Percentiles rank a stretch among this genome's conserved stretches.
phyloP scores from a whole-genome alignment of 2,888 invertebrate genomes.

The Caenorhabditis zanzibari region DNA sequence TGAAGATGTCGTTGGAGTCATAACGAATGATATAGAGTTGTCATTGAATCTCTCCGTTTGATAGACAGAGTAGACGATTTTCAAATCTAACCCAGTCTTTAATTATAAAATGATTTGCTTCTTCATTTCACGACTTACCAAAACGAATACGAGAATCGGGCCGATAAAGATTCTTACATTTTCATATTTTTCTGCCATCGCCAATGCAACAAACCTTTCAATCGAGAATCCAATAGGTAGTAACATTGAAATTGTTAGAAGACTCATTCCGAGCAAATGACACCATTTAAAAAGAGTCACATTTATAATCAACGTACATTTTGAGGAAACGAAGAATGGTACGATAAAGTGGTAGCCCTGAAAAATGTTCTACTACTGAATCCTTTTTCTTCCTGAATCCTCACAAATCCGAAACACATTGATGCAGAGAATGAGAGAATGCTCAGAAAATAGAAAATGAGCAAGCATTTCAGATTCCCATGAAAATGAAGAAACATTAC shows the following conservation, averaged over 20 bases:
- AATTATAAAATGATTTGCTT: neutral
- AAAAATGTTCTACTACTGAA: neutral
- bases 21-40: conserved; percentile 24
- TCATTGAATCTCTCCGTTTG: conserved; percentile 32
- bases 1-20: conserved; percentile 28
- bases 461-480: conserved; percentile 26
- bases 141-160: conserved; percentile 1
- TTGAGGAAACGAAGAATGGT: conserved; percentile 28
- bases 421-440: conserved; percentile 18
- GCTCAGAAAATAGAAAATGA: conserved; percentile 6
- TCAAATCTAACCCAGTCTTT: conserved; percentile 18
- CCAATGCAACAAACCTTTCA: conserved; percentile 45
- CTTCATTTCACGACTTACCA: conserved; percentile 1
- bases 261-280: conserved; percentile 12
- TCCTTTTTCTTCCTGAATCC: neutral
- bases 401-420: conserved; percentile 22
- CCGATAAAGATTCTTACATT: conserved; percentile 18
- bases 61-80: conserved; percentile 10
- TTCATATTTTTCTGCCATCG: conserved; percentile 48
- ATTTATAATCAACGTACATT: conserved; percentile 40
- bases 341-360: conserved; percentile 35
- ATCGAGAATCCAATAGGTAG: conserved; percentile 49
- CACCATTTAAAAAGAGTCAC: conserved; percentile 20
- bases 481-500: conserved; percentile 25
- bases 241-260: conserved; percentile 40